Base-by-base conservation (phyloP, 2,113 vertebrate genomes). In the Microcebus lehilahytsara region DNA sequence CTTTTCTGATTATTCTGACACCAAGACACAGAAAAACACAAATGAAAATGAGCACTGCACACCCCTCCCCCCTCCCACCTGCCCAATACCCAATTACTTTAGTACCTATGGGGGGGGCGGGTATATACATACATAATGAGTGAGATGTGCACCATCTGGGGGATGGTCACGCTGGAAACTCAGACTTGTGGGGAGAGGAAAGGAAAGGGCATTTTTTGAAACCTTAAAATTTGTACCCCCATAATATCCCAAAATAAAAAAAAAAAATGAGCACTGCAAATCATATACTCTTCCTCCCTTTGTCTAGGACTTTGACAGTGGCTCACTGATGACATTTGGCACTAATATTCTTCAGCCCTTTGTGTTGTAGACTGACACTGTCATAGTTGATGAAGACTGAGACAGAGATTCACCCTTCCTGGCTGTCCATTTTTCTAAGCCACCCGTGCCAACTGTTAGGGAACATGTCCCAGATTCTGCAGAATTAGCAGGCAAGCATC, bases 361-460 rank as follows among this genome's bases (percentile, higher is more conserved):
- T 78, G 89, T 78, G 49, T 6, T 74, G 9, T 40, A 91, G 67
- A 72, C 86, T 75, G 80, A 78, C 49, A 80, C 3, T 60, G 40
- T 22, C 60, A 74, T 49, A 72, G 46, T 7, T 67, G 74, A 93
- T 78, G n/a, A 83, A 85, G 86, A 75, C 72, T 71, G 78, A 96
- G 32, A 12, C 58, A 83, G 49, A 94, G 81, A 95, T 42, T 78
- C 37, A n/a, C 42, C 67, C 79, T 87, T 84, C 71, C 66, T 84
- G 93, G 89, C 90, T 95, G 40, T 89, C 22, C 32, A 11, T 27
- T 27, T 78, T 91, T 85, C 89, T 66, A 71, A 93, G 46, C 58
- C 40, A 81, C 89, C 64, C 85, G 58, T 90, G 96, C 95, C 97
- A 97, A 81, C 40, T 92, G 91, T 78, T 90, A 67, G 89, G 86